phyloP scores from a whole-genome alignment of 2,113 vertebrate genomes.

The Potamarius usumacintae region DNA sequence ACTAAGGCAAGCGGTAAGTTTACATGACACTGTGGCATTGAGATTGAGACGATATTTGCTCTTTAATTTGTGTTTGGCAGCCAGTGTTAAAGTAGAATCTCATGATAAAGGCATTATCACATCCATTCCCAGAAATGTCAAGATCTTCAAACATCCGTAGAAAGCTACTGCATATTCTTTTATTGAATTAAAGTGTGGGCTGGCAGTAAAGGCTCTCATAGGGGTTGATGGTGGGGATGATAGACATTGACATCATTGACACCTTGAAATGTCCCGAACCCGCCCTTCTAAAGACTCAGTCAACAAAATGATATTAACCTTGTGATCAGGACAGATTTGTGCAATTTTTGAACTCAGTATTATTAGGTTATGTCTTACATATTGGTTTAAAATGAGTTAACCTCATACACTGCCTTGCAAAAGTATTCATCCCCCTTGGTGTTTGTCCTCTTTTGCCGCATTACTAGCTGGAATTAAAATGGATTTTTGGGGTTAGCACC shows the following conservation, averaged over 20 bases:
- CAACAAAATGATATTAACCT: not conserved
- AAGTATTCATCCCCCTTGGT: no score
- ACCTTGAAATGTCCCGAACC: not conserved
- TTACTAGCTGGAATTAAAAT: no score
- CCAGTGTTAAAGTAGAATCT: not conserved
- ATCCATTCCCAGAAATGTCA: not conserved
- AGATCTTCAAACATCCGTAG: not conserved
- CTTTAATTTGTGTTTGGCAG: not conserved
- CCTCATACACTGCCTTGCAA: not conserved
- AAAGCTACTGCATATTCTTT: not conserved
- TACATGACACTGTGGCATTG: slow-evolving; percentile 5
- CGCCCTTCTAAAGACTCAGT: not conserved
- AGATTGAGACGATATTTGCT: not conserved
- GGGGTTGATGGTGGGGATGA: not conserved
- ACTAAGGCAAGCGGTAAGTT: not conserved
- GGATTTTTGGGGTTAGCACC: no score
- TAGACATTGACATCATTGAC: not conserved
- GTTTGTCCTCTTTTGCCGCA: no score
- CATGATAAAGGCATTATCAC: not conserved
- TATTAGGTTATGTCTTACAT: not conserved
- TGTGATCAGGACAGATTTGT: not conserved
- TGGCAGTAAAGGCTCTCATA: not conserved
- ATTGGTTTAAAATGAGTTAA: not conserved
- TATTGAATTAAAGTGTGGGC: not conserved
- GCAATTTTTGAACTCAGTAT: not conserved